Base-by-base conservation (phyloP, 2,888 invertebrate genomes). In the Stenotaenia linearis region DNA sequence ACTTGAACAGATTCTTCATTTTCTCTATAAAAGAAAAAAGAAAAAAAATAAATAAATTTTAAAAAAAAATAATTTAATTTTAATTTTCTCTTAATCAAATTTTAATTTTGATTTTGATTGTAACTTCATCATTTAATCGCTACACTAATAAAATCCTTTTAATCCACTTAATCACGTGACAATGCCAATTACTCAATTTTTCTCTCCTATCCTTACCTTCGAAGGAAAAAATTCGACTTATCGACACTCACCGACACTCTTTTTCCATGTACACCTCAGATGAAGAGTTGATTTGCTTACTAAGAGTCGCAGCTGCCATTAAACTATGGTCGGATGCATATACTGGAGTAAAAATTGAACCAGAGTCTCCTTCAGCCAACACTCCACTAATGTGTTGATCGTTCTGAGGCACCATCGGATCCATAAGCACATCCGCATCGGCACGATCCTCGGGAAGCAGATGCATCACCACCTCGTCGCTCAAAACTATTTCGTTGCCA, bases 391-490 rank as follows among this genome's bases (percentile, higher is more conserved):
- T 18, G 10, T 56, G 56, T 3, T 56, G 56, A 56, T 56, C 56
- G 23, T 56, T 56, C 23, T 18, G 56, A 56, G 56, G 56, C 56
- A 56, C 23, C 56, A 56, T 56, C 23, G 56, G 56, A 56, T 56
- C 56, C 23, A 56, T 56, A n/a, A 56, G 23, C 23, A 56, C 56
- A 21, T 56, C 23, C 7, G 21, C 56, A 9, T 56, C 56, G 10
- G 56, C 21, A 6, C 56, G 56, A 4, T 56, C 56, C 56, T 56
- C 56, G 21, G 56, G 56, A 7, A 56, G 56, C 56, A 56, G 21
- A 21, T 77, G 77, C 37, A 77, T 77, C 0, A 78, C 37, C 12
- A 78, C 69, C 12, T 74, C 78, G 21, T 78, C 74, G 4, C 78
- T 37, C 28, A 78, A n/a, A 9, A 78, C 78, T 3, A 78, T 78